Evolutionary conservation across 2,888 invertebrate species (phyloP), one percentile per base, ranked within the genome.

Genomic region (Orchesellides sinensis): DNA sequence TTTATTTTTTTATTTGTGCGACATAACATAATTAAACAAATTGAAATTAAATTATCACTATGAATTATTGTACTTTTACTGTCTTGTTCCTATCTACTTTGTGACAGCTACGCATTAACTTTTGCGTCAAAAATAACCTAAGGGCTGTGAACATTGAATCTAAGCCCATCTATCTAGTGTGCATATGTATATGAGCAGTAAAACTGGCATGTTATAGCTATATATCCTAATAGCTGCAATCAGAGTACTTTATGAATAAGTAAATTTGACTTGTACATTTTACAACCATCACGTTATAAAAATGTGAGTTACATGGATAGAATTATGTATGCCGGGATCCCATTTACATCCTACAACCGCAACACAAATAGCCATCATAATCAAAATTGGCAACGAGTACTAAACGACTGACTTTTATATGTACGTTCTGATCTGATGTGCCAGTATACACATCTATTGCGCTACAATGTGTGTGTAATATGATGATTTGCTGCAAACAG

Each of bases 41-140:
- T 81, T 81, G 73, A 81, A 81, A 73, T 81, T 68, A 81, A 81
- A 81, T 73, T 81, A 73, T 73, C 73, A 73, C 68, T 73, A 81
- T 81, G 66, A 73, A 81, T 81, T 73, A 61, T 45, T 68, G 32
- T 59, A 59, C 68, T 81, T 63, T 59, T 81, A 35, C 68, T 73
- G 72, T 54, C 80, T 66, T 81, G 80, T 81, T 81, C 68, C 80
- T 47, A 73, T 73, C 73, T 45, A 56, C 65, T 56, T 45, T 66
- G n/a, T 81, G 80, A 81, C 80, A 81, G 80, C 66, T 35, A 73
- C 80, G 66, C 65, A 80, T 81, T 81, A 81, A 73, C 80, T 81
- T 32, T 54, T 17, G 49, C 66, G 78, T 78, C 78, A 66, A 66
- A 66, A 66, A 47, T 66, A 66, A 35, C 66, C 35, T 63, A 23